Conservation (phyloP, 2,888 invertebrate species). For the Athetis lepigone region DNA sequence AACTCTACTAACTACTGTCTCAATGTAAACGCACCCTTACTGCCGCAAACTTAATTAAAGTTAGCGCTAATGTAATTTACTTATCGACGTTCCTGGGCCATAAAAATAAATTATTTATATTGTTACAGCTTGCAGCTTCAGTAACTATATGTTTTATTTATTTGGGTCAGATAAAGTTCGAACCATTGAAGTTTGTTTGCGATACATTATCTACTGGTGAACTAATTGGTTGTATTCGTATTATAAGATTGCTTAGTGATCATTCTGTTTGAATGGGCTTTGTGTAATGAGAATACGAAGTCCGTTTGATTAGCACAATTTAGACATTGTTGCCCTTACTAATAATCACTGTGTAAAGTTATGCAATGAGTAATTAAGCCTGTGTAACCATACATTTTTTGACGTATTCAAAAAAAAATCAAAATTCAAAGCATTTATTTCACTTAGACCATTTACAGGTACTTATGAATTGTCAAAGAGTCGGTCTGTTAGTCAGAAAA, state of each 20-base stretch:
- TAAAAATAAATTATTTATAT: conserved; percentile 60
- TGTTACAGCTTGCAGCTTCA: conserved; percentile 50
- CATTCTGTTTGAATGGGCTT: conserved; percentile 1
- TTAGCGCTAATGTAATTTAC: conserved; percentile 56
- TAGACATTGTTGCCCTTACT: too few relatives aligned
- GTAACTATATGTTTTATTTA: conserved; percentile 56
- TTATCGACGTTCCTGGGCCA: conserved; percentile 54
- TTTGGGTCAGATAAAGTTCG: conserved; percentile 45
- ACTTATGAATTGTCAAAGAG: too few relatives aligned
- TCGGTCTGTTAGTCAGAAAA: too few relatives aligned
- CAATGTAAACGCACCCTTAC: conserved; percentile 25
- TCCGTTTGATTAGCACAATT: too few relatives aligned
- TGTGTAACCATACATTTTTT: too few relatives aligned
- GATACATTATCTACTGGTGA: conserved; percentile 34
- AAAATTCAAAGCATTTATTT: too few relatives aligned
- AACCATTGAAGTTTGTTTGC: conserved; percentile 42
- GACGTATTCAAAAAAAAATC: too few relatives aligned
- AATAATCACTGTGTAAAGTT: too few relatives aligned
- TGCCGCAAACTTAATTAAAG: conserved; percentile 52
- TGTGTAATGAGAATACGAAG: neutral
- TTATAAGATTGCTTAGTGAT: conserved; percentile 21
- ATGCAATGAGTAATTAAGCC: too few relatives aligned
- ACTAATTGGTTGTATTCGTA: conserved; percentile 33
- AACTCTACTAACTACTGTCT: neutral
- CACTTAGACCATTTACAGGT: too few relatives aligned